These are phyloP conservation scores for Papilio xuthus DNA, from an alignment of 1,140 invertebrate species.

Conservation along the genomic window DNA sequence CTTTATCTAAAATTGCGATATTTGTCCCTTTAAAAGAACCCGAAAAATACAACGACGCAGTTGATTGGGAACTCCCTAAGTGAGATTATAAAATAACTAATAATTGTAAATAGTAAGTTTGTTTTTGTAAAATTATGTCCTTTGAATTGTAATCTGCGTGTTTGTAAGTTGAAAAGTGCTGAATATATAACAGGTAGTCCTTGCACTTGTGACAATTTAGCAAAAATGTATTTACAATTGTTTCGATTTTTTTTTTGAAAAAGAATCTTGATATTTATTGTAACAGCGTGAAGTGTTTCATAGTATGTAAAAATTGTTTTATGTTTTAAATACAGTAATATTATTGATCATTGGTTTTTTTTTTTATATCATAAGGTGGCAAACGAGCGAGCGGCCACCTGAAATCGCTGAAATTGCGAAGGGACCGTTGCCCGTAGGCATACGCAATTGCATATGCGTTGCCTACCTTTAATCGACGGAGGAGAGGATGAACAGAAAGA, in stretches of 20 bases:
- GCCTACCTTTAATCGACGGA: no score
- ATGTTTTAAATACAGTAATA: background rate
- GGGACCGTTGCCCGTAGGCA: no score
- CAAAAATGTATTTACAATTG: background rate
- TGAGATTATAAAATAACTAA: slow-evolving; percentile 39
- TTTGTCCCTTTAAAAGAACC: slow-evolving; percentile 78
- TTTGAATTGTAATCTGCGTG: slow-evolving; percentile 12
- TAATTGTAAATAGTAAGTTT: slow-evolving; percentile 34
- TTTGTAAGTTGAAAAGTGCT: background rate
- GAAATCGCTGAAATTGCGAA: no score
- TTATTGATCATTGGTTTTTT: background rate
- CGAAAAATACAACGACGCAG: slow-evolving; percentile 82
- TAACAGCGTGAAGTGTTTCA: background rate
- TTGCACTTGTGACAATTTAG: slow-evolving; percentile 17
- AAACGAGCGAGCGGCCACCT: no score
- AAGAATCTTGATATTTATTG: background rate
- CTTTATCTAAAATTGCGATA: slow-evolving; percentile 70
- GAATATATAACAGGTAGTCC: background rate
- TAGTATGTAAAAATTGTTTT: background rate
- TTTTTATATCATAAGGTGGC: no score
- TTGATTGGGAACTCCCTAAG: slow-evolving; percentile 81
- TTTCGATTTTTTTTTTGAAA: background rate
- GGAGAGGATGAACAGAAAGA: no score
- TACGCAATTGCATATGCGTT: no score
- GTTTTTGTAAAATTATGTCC: slow-evolving; percentile 24